Evolutionary conservation across 2,113 vertebrate genomes (phyloP).

Genomic region (Phyllopteryx taeniolatus): DNA sequence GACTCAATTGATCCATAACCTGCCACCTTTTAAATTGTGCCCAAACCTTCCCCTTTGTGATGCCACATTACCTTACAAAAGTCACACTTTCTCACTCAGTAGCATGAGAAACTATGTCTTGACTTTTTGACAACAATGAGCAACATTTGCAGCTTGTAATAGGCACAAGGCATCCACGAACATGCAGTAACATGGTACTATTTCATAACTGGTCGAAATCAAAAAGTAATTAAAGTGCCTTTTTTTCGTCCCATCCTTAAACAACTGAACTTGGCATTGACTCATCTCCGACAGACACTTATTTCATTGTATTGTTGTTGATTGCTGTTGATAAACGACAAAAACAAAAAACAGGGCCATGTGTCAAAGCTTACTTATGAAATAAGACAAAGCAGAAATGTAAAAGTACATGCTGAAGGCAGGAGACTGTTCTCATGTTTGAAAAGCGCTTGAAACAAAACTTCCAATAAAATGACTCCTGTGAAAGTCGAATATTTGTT

Average conservation of each 20-base stretch:
- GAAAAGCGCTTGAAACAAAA: slow-evolving; percentile 45
- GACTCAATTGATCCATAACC: not conserved
- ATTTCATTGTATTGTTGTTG: not conserved
- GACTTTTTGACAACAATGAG: not conserved
- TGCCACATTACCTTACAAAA: no score
- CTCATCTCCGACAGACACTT: not conserved
- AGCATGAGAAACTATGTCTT: no score
- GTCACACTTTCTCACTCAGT: no score
- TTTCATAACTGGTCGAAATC: not conserved
- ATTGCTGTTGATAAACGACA: not conserved
- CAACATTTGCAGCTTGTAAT: not conserved
- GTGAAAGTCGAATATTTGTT: slow-evolving; percentile 27
- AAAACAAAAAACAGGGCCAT: not conserved
- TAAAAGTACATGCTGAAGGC: slow-evolving; percentile 56
- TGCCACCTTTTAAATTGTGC: not conserved
- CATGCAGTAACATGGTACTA: not conserved
- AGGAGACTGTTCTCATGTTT: slow-evolving; percentile 46
- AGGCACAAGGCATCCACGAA: not conserved
- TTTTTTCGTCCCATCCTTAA: not conserved
- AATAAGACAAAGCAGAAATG: slow-evolving; percentile 4
- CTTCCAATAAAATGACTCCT: slow-evolving; percentile 56
- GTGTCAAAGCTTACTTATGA: not conserved
- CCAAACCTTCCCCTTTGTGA: not conserved
- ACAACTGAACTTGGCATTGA: not conserved
- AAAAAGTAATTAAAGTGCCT: not conserved